Evolutionary conservation across 1,140 invertebrate species (phyloP).

Genomic region (Streblospio benedicti): DNA sequence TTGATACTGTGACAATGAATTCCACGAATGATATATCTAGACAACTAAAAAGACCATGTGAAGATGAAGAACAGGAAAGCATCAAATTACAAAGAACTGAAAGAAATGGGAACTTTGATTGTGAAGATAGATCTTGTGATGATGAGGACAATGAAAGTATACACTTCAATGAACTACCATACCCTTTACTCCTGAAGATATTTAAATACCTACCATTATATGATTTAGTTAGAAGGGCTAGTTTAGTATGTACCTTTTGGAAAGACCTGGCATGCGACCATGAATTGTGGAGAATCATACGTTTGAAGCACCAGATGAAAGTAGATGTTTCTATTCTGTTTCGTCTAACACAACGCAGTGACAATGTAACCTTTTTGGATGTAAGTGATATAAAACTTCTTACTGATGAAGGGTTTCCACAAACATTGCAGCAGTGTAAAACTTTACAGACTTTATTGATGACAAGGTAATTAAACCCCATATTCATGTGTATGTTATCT

Average conservation of each 20-base stretch:
- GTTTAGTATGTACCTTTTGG: constrained; percentile 23
- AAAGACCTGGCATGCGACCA: constrained; percentile 16
- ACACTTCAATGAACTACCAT: no score
- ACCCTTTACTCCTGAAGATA: constrained; percentile 15
- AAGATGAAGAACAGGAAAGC: no score
- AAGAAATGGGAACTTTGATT: no score
- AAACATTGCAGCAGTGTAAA: constrained; percentile 10
- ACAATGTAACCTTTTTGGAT: constrained; percentile 12
- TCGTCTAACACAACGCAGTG: constrained; percentile 10
- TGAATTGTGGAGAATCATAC: constrained; percentile 20
- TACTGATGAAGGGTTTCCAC: constrained; percentile 11
- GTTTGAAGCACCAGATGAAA: constrained; percentile 15
- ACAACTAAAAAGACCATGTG: no score
- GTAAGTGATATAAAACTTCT: constrained; percentile 10
- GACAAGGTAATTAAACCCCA: constrained; percentile 14
- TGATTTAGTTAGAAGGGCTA: constrained; percentile 13
- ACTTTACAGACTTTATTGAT: constrained; percentile 14
- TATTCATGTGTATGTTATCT: background rate
- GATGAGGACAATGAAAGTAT: no score
- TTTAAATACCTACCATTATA: constrained; percentile 16
- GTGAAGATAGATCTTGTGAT: no score
- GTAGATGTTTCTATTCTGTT: constrained; percentile 16
- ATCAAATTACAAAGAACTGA: no score
- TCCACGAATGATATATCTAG: no score
- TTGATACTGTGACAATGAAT: no score